Conservation (phyloP, 2,113 vertebrate species). For the Pampusana beccarii region DNA sequence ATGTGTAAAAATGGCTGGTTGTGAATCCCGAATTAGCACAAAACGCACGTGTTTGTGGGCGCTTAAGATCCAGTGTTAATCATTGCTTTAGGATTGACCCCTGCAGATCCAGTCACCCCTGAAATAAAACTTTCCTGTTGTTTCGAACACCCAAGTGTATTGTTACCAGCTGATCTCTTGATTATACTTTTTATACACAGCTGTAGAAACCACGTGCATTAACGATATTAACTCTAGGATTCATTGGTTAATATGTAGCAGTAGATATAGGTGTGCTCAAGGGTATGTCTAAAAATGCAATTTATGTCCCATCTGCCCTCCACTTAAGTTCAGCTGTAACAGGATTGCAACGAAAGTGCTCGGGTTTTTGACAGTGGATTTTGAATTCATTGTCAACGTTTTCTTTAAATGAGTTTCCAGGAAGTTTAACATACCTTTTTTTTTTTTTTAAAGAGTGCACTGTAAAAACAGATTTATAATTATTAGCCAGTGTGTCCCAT, state of each 20-base stretch:
- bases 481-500: not conserved
- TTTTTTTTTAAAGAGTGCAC: not conserved
- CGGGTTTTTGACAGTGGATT: not conserved
- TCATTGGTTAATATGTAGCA: conserved; percentile 23
- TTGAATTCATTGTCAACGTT: not conserved
- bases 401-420: not conserved
- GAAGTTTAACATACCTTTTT: not conserved
- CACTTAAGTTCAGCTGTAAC: conserved; percentile 24
- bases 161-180: not conserved
- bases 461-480: not conserved
- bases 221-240: conserved; percentile 1
- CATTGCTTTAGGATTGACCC: not conserved
- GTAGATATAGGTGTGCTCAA: conserved; percentile 33
- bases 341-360: not conserved
- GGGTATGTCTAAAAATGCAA: conserved; percentile 36
- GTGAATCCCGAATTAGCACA: not conserved
- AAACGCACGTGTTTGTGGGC: not conserved
- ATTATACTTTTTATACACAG: not conserved
- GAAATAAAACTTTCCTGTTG: conserved; percentile 11
- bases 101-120: not conserved
- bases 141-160: not conserved
- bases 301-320: conserved; percentile 47
- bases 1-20: not conserved
- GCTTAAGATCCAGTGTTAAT: not conserved
- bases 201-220: not conserved